Evolutionary conservation across 2,797 vertebrate species (phyloP).

Genomic region (Bovichtus variegatus): DNA sequence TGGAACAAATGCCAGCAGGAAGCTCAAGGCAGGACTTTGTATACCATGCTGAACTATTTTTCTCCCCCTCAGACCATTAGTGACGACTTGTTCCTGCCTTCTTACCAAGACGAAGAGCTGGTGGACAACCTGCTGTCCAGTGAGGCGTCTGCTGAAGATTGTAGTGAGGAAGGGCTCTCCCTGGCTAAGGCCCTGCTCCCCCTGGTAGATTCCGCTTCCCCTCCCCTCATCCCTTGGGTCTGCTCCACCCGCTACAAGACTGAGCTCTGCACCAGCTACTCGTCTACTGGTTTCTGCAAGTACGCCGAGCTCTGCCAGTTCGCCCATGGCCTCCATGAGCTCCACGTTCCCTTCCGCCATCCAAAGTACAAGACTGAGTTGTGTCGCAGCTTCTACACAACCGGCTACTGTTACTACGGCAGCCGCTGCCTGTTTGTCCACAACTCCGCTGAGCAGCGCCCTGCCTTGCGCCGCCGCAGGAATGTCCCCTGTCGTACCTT

Average conservation of each 20-base stretch:
- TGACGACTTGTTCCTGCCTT: slow-evolving; percentile 77
- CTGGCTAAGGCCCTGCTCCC: slow-evolving; percentile 82
- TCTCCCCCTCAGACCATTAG: slow-evolving; percentile 63
- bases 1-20: background rate
- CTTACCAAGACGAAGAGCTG: slow-evolving; percentile 71
- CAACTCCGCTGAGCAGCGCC: slow-evolving; percentile 80
- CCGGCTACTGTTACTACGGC: slow-evolving; percentile 84
- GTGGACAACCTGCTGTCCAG: slow-evolving; percentile 71
- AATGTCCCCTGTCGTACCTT: slow-evolving; percentile 81
- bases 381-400: slow-evolving; percentile 83
- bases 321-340: slow-evolving; percentile 86
- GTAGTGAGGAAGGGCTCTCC: slow-evolving; percentile 50
- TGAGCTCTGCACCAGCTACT: slow-evolving; percentile 86
- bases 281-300: slow-evolving; percentile 78
- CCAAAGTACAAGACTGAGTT: slow-evolving; percentile 89
- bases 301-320: slow-evolving; percentile 87
- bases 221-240: slow-evolving; percentile 72
- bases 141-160: slow-evolving; percentile 33
- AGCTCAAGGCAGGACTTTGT: background rate
- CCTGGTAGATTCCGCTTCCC: slow-evolving; percentile 62
- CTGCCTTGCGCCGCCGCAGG: slow-evolving; percentile 53
- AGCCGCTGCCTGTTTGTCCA: slow-evolving; percentile 87
- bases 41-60: background rate
- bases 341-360: slow-evolving; percentile 85
- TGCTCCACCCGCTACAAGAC: slow-evolving; percentile 89